Base-by-base conservation (phyloP, 2,888 invertebrate species). In the Eilema depressum region DNA sequence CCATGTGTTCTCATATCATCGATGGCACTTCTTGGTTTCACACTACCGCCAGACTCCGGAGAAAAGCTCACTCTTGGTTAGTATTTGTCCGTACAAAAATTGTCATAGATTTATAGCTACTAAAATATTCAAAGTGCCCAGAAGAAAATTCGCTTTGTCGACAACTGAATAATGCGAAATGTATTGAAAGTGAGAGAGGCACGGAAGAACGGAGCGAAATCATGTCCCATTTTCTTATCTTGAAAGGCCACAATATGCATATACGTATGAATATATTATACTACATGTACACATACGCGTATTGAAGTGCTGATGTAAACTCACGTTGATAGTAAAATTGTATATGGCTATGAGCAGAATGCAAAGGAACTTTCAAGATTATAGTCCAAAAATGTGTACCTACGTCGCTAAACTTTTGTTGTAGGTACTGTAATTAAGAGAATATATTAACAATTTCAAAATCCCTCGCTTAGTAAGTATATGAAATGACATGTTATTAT, bases 1-100 rank as follows among this genome's bases (percentile, higher is more conserved):
- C 99, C 99, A 84, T 99, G 99, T 94, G 98, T 99, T 89, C 97
- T 99, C 89, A 99, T 99, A 92, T 99, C 99, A 79, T 99, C 99
- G 84, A 99, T 99, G 98, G 99, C 99, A 84, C 97, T 99, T 84
- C 96, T 99, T 88, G 99, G 99, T 83, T 99, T 99, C 96, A 99
- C 99, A 81, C 96, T 99, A 91, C 99, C 99, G 81, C 99, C 99
- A 75, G 99, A 99, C 92, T 98, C 99, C 65, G 99, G 99, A 86
- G 99, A 99, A 94, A 99, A 99, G 95, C 97, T 99, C 83, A 98
- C 99, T 80, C 96, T 99, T 92, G 99, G 99, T 98, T 96, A 96
- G 96, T 96, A 88, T 78, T 47, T 30, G 59, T 68, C 23, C n/a
- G 47, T 41, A n/a, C 14, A 14, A 20, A n/a, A 30, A 37, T 57